phyloP scores from a whole-genome alignment of 2,797 vertebrate species.

The Knipowitschia caucasica region DNA sequence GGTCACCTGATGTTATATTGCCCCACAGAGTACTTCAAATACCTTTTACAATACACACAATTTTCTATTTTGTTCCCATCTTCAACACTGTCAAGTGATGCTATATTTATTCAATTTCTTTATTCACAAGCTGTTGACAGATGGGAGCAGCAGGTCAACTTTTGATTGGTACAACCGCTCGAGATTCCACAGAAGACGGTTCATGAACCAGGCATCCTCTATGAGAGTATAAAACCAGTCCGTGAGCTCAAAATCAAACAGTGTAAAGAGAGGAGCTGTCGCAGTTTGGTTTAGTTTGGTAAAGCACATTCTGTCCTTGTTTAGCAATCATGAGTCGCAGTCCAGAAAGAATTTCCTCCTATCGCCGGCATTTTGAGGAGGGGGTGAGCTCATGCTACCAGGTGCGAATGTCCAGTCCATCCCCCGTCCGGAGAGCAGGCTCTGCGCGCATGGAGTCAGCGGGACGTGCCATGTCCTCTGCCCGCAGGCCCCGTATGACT shows the following conservation, averaged over 20 bases:
- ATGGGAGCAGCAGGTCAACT: slow-evolving; percentile 59
- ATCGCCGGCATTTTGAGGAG: slow-evolving; percentile 76
- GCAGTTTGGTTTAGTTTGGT: slow-evolving; percentile 6
- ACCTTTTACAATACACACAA: neutral
- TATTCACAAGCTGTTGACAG: slow-evolving; percentile 68
- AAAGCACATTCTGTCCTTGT: slow-evolving; percentile 3
- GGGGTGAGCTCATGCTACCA: slow-evolving; percentile 63
- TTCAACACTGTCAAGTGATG: slow-evolving; percentile 4
- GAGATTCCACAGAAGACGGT: slow-evolving; percentile 70
- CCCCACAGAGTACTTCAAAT: slow-evolving; percentile 5
- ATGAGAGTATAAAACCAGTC: slow-evolving; percentile 64
- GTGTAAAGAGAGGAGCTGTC: slow-evolving; percentile 20
- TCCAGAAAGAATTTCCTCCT: slow-evolving; percentile 78
- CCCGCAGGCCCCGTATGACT: slow-evolving; percentile 56
- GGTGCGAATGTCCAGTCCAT: slow-evolving; percentile 76
- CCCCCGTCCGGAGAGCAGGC: slow-evolving; percentile 62
- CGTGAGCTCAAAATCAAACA: slow-evolving; percentile 7
- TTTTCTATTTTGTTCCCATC: slow-evolving; percentile 14
- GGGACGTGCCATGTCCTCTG: slow-evolving; percentile 68
- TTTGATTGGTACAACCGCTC: slow-evolving; percentile 55
- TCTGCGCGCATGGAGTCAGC: slow-evolving; percentile 57
- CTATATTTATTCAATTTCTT: slow-evolving; percentile 26
- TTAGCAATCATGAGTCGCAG: slow-evolving; percentile 69
- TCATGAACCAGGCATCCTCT: slow-evolving; percentile 48
- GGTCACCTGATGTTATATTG: slow-evolving; percentile 1